A percentile compares a stretch with the other conserved stretches of the same genome.
These are phyloP conservation scores for Euleptes europaea DNA, from an alignment of 2,113 vertebrate genomes.

Conservation along the genomic window DNA sequence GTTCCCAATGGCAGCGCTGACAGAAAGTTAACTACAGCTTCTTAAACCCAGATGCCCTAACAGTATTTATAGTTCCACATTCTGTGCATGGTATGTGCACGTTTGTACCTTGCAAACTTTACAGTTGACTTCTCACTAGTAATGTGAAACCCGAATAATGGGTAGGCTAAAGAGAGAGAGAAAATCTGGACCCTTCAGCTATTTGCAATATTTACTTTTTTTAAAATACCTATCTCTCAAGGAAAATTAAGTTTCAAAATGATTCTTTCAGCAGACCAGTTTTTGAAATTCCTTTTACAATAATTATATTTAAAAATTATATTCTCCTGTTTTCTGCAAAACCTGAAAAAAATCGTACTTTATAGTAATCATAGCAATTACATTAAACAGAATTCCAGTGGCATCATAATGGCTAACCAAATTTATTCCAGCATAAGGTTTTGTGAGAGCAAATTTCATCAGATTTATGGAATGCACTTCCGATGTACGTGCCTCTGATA, in stretches of 20 bases:
- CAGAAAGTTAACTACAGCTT: slow-evolving; percentile 58
- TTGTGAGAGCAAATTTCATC: too few species aligned
- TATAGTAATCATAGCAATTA: too few species aligned
- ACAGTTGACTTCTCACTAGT: slow-evolving; percentile 67
- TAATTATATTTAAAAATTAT: too few species aligned
- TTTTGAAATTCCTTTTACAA: not conserved
- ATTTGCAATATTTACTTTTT: slow-evolving; percentile 26
- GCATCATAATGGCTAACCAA: too few species aligned
- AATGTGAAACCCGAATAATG: slow-evolving; percentile 66
- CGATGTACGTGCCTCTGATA: too few species aligned
- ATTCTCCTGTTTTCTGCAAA: too few species aligned
- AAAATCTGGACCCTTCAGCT: not conserved
- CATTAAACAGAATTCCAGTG: too few species aligned
- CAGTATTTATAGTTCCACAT: slow-evolving; percentile 58
- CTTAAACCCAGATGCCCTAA: slow-evolving; percentile 56
- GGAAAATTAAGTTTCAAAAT: too few species aligned
- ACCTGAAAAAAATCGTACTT: too few species aligned
- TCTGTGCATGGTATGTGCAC: slow-evolving; percentile 52
- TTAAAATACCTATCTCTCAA: not conserved
- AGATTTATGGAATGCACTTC: too few species aligned
- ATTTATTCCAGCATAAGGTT: too few species aligned
- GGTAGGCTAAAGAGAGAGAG: slow-evolving; percentile 25
- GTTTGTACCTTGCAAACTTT: slow-evolving; percentile 44
- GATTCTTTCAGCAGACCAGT: not conserved
- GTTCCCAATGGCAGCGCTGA: slow-evolving; percentile 58